Conservation (phyloP, 2,888 invertebrate species). For the Lordiphosa fenestrarum region DNA sequence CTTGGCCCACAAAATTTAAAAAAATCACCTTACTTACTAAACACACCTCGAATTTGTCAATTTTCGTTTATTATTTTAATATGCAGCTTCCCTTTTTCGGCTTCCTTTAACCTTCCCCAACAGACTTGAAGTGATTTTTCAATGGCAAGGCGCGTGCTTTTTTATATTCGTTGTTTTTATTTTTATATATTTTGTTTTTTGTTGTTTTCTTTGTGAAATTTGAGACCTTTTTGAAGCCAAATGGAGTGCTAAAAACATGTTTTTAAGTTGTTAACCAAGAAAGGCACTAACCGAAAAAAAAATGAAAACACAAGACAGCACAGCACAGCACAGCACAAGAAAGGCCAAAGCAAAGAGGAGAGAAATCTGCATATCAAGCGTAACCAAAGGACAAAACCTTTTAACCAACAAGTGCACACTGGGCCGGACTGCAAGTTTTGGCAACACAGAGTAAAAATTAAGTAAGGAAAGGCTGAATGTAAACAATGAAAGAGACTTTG, state of each 20-base stretch:
- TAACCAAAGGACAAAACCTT: slow-evolving; percentile 59
- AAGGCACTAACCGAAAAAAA: slow-evolving; percentile 16
- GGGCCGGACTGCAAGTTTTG: neutral
- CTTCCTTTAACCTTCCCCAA: neutral
- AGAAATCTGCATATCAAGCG: slow-evolving; percentile 62
- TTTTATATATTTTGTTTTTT: neutral
- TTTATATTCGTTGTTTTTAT: slow-evolving; percentile 4
- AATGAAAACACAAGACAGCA: slow-evolving; percentile 41
- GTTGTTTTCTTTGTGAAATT: slow-evolving; percentile 31
- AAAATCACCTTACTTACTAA: too few species aligned
- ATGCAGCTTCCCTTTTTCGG: neutral
- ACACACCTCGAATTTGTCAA: too few species aligned
- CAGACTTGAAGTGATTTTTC: slow-evolving; percentile 17
- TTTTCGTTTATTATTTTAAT: neutral
- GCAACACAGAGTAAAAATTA: too few species aligned
- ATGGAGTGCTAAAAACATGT: slow-evolving; percentile 57
- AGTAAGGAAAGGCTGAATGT: too few species aligned
- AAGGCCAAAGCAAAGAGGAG: slow-evolving; percentile 12
- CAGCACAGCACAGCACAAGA: slow-evolving; percentile 16
- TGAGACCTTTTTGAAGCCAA: slow-evolving; percentile 39
- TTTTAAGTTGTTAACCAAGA: slow-evolving; percentile 29
- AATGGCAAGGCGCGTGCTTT: slow-evolving; percentile 15
- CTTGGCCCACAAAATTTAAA: too few species aligned
- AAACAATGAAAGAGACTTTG: too few species aligned
- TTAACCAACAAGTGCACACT: slow-evolving; percentile 30